Conservation (phyloP, 2,113 vertebrate genomes). For the Martes martes region DNA sequence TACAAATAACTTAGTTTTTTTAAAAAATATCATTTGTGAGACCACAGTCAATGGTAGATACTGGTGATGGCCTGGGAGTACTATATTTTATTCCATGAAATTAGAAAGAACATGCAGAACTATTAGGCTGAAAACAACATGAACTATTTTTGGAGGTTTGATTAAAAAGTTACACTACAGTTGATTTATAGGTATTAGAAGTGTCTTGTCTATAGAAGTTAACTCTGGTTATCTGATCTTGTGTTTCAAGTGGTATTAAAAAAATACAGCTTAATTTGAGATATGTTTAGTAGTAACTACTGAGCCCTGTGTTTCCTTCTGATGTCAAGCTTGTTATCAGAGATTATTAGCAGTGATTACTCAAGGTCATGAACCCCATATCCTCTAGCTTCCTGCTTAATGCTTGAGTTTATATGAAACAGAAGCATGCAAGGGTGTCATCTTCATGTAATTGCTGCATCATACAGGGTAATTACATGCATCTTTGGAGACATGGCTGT, state of each 20-base stretch:
- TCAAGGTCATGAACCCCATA: not conserved
- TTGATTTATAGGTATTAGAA: slow-evolving; percentile 16
- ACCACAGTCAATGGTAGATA: not conserved
- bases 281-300: slow-evolving; percentile 7
- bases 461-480: slow-evolving; percentile 48
- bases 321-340: slow-evolving; percentile 28
- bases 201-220: not conserved
- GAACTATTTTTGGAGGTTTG: not conserved
- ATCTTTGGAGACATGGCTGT: slow-evolving; percentile 18
- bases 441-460: slow-evolving; percentile 38
- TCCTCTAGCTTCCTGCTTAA: slow-evolving; percentile 48
- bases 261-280: slow-evolving; percentile 28
- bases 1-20: not conserved
- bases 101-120: not conserved
- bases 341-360: slow-evolving; percentile 54
- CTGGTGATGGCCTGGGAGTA: not conserved
- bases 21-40: not conserved
- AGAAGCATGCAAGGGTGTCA: slow-evolving; percentile 37
- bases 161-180: not conserved
- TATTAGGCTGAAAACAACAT: not conserved
- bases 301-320: not conserved
- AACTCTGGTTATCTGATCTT: slow-evolving; percentile 10
- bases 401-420: slow-evolving; percentile 49
- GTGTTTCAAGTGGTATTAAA: slow-evolving; percentile 46
- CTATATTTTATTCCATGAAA: slow-evolving; percentile 22